Percentiles rank a stretch among this genome's conserved stretches.
Conservation (phyloP, 2,888 invertebrate genomes). For the Encarsia formosa region DNA sequence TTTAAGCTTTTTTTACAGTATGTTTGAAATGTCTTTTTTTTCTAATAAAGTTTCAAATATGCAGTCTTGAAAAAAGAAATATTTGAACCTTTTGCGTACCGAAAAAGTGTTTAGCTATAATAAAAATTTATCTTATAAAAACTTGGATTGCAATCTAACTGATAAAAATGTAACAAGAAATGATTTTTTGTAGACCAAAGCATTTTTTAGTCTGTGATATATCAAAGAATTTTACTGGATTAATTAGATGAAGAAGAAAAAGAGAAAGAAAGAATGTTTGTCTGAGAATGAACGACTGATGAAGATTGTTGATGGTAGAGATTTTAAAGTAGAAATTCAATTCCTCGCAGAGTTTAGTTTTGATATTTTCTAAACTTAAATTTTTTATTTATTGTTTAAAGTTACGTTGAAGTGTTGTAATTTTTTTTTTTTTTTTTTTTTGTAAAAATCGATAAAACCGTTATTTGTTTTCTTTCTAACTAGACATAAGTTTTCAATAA, state of each 20-base stretch:
- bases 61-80: slow-evolving; percentile 5
- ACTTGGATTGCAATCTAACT: slow-evolving; percentile 12
- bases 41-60: slow-evolving; percentile 1
- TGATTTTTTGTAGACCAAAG: slow-evolving; percentile 48
- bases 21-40: slow-evolving; percentile 10
- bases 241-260: slow-evolving; percentile 8
- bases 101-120: slow-evolving; percentile 20
- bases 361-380: slow-evolving; percentile 20
- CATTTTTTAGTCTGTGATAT: slow-evolving; percentile 52
- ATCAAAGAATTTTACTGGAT: slow-evolving; percentile 22
- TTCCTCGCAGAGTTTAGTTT: slow-evolving; percentile 18
- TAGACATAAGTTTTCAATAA: no score
- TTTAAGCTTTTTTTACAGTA: slow-evolving; percentile 7
- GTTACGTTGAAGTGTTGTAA: slow-evolving; percentile 14
- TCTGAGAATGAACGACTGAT: slow-evolving; percentile 17
- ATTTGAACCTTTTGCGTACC: slow-evolving; percentile 12
- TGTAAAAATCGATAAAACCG: slow-evolving; percentile 1
- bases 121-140: slow-evolving; percentile 5
- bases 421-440: slow-evolving; percentile 14
- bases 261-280: slow-evolving; percentile 28
- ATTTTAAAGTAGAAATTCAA: slow-evolving; percentile 22
- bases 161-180: slow-evolving; percentile 21
- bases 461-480: no score
- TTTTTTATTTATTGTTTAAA: slow-evolving; percentile 15
- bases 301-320: slow-evolving; percentile 7